A percentile compares a stretch with the other conserved stretches of the same genome.
Conservation (phyloP, 64 coral and sea anemone genomes). For the Montipora foliosa region DNA sequence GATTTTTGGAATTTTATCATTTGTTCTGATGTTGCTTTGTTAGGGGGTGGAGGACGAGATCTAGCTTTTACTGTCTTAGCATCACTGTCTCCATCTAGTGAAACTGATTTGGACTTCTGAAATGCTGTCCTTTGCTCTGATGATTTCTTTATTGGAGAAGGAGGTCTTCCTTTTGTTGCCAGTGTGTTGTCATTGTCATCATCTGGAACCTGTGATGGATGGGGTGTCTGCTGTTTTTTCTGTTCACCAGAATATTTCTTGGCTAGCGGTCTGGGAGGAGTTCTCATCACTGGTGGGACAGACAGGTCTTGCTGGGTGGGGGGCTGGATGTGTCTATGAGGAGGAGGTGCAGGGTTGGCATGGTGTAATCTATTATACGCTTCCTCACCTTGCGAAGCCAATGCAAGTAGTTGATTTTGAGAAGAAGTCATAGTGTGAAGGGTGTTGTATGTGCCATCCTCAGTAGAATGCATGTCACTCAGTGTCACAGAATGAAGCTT, state of each 20-base stretch:
- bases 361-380: constrained; percentile 53
- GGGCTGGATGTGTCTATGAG: not conserved
- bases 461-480: not conserved
- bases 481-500: not conserved
- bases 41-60: not conserved
- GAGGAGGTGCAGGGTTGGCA: not conserved
- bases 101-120: not conserved
- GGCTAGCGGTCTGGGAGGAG: not conserved
- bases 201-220: not conserved
- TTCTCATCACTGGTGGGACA: not conserved
- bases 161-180: not conserved
- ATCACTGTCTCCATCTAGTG: constrained; percentile 14
- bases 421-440: not conserved
- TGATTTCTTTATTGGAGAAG: not conserved
- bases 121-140: not conserved
- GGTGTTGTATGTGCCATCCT: constrained; percentile 30
- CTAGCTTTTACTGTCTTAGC: not conserved
- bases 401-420: not conserved
- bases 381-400: constrained; percentile 8
- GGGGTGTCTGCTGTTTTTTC: not conserved
- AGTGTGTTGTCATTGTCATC: constrained; percentile 37
- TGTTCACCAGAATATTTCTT: constrained; percentile 12
- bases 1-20: constrained; percentile 2
- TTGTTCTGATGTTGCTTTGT: not conserved
- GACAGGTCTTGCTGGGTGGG: not conserved